These are phyloP conservation scores for Lacerta bilineata DNA, from an alignment of 2,797 vertebrate genomes.

Conservation along the genomic window DNA sequence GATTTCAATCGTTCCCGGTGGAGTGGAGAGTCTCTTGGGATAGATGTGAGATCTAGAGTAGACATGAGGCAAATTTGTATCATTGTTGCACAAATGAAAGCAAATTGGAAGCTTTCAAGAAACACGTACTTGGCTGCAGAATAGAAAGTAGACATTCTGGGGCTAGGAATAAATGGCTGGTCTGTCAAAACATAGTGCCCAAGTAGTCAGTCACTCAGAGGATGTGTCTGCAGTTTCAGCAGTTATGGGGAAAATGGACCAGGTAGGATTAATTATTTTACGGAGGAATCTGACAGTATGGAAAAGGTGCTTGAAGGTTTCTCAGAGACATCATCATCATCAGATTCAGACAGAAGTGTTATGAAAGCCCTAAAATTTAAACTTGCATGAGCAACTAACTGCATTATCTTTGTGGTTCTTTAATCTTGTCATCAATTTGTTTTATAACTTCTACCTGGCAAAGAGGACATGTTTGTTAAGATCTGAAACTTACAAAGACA, in stretches of 20 bases:
- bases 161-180: not conserved
- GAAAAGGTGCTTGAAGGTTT: slow-evolving; percentile 20
- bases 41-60: not conserved
- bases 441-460: not conserved
- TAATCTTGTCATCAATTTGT: not conserved
- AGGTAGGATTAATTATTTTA: not conserved
- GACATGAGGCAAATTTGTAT: not conserved
- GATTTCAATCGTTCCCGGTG: too few relatives aligned
- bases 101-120: not conserved
- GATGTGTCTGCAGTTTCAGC: not conserved
- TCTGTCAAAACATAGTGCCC: not conserved
- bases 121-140: not conserved
- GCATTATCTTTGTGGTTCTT: not conserved
- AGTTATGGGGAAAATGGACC: not conserved
- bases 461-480: not conserved
- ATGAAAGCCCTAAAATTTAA: not conserved
- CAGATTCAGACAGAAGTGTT: not conserved
- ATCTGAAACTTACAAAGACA: not conserved
- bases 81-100: not conserved
- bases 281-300: not conserved
- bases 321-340: not conserved
- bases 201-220: not conserved
- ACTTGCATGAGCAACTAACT: not conserved
- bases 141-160: not conserved
- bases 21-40: not conserved